phyloP scores from a whole-genome alignment of 2,113 vertebrate species.

The Corythoichthys haematopterus region DNA sequence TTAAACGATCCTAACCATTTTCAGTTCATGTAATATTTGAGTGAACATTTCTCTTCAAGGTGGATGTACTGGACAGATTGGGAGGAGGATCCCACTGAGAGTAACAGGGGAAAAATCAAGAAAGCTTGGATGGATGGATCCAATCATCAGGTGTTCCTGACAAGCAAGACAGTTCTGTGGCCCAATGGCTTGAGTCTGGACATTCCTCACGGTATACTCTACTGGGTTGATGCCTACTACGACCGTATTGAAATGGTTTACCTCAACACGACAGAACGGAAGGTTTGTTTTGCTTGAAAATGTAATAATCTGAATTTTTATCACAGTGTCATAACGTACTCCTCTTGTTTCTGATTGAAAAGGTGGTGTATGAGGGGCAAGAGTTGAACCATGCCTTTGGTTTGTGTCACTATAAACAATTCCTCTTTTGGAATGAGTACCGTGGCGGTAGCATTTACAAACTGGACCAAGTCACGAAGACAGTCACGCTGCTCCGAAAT shows the following conservation, averaged over 20 bases:
- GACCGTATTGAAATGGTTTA: constrained; percentile 96
- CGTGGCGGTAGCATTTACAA: constrained; percentile 93
- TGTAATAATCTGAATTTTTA: constrained; percentile 1
- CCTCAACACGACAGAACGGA: constrained; percentile 85
- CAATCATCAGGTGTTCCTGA: constrained; percentile 87
- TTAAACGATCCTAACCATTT: not conserved
- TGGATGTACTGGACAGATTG: constrained; percentile 99
- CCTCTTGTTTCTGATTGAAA: constrained; percentile 2
- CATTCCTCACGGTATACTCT: constrained; percentile 86
- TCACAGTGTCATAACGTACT: not conserved
- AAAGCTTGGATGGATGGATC: constrained; percentile 97
- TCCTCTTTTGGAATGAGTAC: constrained; percentile 97
- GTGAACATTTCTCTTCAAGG: constrained; percentile 52
- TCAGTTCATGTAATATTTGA: not conserved
- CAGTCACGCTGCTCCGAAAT: constrained; percentile 81
- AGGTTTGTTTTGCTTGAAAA: constrained; percentile 65
- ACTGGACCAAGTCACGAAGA: constrained; percentile 79
- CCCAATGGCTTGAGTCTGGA: constrained; percentile 95
- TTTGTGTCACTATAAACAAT: constrained; percentile 91
- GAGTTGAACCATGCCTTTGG: constrained; percentile 95
- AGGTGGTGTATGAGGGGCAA: constrained; percentile 92
- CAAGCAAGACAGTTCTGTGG: constrained; percentile 94
- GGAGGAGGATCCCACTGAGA: constrained; percentile 98
- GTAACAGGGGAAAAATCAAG: constrained; percentile 92
- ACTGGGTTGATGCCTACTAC: constrained; percentile 98